Base-by-base conservation (phyloP, 2,888 invertebrate species). In the Chymomyza procnemis region DNA sequence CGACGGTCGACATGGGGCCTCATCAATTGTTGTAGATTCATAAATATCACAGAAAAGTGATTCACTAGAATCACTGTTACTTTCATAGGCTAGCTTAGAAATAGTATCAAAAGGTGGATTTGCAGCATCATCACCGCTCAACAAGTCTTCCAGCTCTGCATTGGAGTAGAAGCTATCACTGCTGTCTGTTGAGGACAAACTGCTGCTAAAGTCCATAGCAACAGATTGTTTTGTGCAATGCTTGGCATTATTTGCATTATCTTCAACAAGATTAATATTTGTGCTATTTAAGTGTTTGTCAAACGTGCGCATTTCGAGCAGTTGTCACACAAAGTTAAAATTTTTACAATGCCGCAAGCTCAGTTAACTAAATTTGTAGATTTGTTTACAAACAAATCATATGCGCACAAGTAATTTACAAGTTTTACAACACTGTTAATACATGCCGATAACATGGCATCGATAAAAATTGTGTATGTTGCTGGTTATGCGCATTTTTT, bases 161-260 rank as follows among this genome's bases (percentile, higher is more conserved):
- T 85, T 78, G 0, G 85, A 87, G 47, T 90, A 86, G 21, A 89
- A 86, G 59, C 88, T 90, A 4, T 83, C 86, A 21, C 88, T 41
- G 12, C 34, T 41, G 34, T 41, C 86, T 4, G 88, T 80, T 87
- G 87, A 83, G 6, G 85, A 12, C 34, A 14, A 18, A 18, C 2
- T 50, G 14, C 18, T 5, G 18, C 50, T 8, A 50, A 50, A 18
- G 5, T 50, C n/a, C 50, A 50, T 41, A 12, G 9, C 6, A 9
- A 1, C 12, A 12, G 34, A 1, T 41, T 41, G 50, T 19, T 50
- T 50, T 50, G 50, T 50, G 50, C 50, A 50, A 1, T 19, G 18
- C 18, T 50, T 50, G 4, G 50, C 50, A 50, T 50, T 50, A 19
- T 19, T 50, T 19, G 50, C 14, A 50, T 14, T 18, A 50, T 50